phyloP scores from a whole-genome alignment of 2,888 invertebrate genomes.

The Euplexia lucipara region DNA sequence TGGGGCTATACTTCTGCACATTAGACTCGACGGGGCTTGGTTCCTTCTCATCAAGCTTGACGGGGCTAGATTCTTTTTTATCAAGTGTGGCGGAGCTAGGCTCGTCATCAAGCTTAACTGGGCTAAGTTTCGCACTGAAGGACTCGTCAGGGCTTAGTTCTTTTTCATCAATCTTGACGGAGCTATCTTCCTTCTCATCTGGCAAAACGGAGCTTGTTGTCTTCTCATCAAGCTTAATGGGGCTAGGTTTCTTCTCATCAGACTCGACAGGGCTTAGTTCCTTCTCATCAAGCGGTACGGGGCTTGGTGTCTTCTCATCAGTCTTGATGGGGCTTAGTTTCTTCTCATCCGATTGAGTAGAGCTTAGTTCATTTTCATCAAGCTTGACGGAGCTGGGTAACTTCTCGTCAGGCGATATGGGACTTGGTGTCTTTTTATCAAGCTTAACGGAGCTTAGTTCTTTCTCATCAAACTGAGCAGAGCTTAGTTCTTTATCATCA shows the following conservation, averaged over 20 bases:
- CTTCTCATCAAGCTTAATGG: background rate
- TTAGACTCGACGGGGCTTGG: conserved; percentile 10
- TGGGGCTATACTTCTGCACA: background rate
- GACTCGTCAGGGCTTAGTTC: conserved; percentile 22
- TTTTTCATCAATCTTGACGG: conserved; percentile 9
- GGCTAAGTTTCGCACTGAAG: background rate
- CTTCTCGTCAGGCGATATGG: background rate
- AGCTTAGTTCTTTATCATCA: conserved; percentile 11
- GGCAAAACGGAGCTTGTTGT: too few species aligned
- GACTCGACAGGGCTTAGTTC: background rate
- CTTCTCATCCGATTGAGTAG: conserved; percentile 20
- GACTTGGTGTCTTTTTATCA: background rate
- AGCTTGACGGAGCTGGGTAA: background rate
- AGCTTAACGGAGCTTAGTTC: conserved; percentile 10
- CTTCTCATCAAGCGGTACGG: too few species aligned
- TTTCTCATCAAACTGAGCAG: conserved; percentile 14
- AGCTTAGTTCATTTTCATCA: too few species aligned
- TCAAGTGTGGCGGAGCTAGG: background rate
- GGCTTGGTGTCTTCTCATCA: background rate
- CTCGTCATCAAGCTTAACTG: background rate
- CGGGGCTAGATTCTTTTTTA: conserved; percentile 18
- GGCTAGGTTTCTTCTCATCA: background rate
- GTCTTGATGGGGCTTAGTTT: conserved; percentile 22
- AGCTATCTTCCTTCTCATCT: background rate
- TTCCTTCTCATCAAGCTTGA: conserved; percentile 12